phyloP scores from a whole-genome alignment of 2,797 vertebrate species.

The Liparis tanakae region DNA sequence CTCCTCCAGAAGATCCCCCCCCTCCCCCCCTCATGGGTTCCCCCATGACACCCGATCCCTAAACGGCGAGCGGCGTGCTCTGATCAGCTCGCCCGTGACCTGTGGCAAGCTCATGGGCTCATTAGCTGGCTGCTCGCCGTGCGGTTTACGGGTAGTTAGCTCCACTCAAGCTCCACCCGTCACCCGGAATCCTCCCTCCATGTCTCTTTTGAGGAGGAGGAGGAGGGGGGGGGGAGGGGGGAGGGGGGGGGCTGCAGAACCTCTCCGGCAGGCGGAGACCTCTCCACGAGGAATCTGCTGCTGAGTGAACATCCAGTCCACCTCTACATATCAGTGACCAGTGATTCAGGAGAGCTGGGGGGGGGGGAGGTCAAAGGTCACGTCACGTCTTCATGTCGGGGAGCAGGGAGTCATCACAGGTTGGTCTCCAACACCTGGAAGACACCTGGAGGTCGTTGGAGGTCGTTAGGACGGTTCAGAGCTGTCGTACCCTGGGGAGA shows the following conservation, averaged over 20 bases:
- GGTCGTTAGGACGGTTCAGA: too few relatives aligned
- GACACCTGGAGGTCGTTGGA: too few relatives aligned
- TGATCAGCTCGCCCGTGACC: constrained; percentile 79
- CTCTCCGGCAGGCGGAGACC: constrained; percentile 69
- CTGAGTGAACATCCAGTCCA: constrained; percentile 1
- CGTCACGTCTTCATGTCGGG: too few relatives aligned
- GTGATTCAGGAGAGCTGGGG: too few relatives aligned
- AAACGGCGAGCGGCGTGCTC: constrained; percentile 65
- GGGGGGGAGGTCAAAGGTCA: too few relatives aligned
- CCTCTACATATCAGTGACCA: too few relatives aligned
- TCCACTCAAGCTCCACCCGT: constrained; percentile 39
- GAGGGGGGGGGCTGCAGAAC: constrained; percentile 6
- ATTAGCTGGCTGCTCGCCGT: constrained; percentile 66
- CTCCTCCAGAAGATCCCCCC: constrained; percentile 45
- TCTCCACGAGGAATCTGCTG: constrained; percentile 37
- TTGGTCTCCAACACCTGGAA: too few relatives aligned
- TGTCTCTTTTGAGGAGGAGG: too few relatives aligned
- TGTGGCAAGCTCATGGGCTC: constrained; percentile 68
- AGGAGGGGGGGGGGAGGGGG: constrained; percentile 8
- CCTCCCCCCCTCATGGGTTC: constrained; percentile 55
- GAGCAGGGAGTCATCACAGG: too few relatives aligned
- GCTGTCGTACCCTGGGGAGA: too few relatives aligned
- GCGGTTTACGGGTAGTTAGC: constrained; percentile 73
- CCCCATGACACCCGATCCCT: constrained; percentile 75
- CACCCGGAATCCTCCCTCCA: constrained; percentile 71